Percentiles rank a stretch among this genome's conserved stretches.
phyloP scores from a whole-genome alignment of 2,113 vertebrate species.

The Rhea americana region DNA sequence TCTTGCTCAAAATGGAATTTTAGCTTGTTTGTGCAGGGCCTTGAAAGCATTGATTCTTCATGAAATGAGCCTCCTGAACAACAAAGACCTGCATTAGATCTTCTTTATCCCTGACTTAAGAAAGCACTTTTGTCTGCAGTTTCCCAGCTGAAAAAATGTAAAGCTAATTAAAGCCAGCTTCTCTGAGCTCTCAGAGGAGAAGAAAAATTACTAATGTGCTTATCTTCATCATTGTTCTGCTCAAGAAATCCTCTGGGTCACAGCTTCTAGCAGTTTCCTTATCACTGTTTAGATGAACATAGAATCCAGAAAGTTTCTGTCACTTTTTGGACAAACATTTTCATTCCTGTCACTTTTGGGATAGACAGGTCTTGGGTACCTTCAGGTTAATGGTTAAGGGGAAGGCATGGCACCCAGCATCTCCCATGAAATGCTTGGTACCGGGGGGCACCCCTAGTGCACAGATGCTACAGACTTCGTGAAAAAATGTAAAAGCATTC shows the following conservation, averaged over 20 bases:
- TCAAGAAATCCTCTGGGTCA: neutral
- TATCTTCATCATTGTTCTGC: neutral
- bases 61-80: neutral
- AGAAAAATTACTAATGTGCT: slow-evolving; percentile 8
- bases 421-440: neutral
- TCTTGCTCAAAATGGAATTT: neutral
- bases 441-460: neutral
- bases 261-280: neutral
- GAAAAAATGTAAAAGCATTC: neutral
- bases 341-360: neutral
- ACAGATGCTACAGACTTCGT: neutral
- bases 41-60: neutral
- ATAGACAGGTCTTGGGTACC: neutral
- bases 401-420: neutral
- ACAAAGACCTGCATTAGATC: neutral
- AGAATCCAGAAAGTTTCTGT: neutral
- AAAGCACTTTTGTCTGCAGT: neutral
- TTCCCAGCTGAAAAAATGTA: neutral
- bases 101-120: neutral
- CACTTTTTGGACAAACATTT: neutral
- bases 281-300: neutral
- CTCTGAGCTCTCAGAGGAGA: neutral
- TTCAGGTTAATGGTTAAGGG: neutral
- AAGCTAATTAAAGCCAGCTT: slow-evolving; percentile 41
- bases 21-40: neutral